Conservation (phyloP, 2,888 invertebrate genomes). For the Darwinula stevensoni region DNA sequence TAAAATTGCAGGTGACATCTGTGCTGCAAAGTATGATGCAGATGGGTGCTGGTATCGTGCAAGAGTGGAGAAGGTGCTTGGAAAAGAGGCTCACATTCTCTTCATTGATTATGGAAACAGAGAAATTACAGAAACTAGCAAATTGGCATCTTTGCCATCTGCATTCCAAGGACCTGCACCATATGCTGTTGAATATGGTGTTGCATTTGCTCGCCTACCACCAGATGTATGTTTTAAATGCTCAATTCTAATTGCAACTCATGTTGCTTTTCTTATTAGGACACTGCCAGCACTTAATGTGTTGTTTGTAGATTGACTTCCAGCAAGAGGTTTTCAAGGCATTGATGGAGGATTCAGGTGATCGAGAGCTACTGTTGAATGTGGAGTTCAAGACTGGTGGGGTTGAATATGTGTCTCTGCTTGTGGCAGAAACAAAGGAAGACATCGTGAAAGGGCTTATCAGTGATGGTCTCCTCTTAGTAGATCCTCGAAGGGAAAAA, state of each 20-base stretch:
- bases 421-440: slow-evolving; percentile 20
- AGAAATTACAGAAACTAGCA: slow-evolving; percentile 39
- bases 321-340: slow-evolving; percentile 37
- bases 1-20: too few relatives aligned
- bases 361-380: slow-evolving; percentile 43
- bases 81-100: slow-evolving; percentile 41
- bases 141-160: slow-evolving; percentile 57
- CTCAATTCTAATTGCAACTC: too few relatives aligned
- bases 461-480: slow-evolving; percentile 51
- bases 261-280: slow-evolving; percentile 5
- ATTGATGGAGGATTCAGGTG: slow-evolving; percentile 26
- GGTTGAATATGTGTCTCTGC: slow-evolving; percentile 11
- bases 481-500: slow-evolving; percentile 47
- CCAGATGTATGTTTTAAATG: too few relatives aligned
- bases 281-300: slow-evolving; percentile 5
- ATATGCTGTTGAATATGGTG: slow-evolving; percentile 16
- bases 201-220: slow-evolving; percentile 4
- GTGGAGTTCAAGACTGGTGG: slow-evolving; percentile 36
- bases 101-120: slow-evolving; percentile 93
- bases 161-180: slow-evolving; percentile 33
- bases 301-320: slow-evolving; percentile 31
- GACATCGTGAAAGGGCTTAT: slow-evolving; percentile 49
- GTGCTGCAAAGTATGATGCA: slow-evolving; percentile 59
- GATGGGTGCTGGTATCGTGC: slow-evolving; percentile 93
- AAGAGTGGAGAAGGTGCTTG: slow-evolving; percentile 42